Base-by-base conservation (phyloP, 2,797 vertebrate genomes). In the Eupleurogrammus muticus region DNA sequence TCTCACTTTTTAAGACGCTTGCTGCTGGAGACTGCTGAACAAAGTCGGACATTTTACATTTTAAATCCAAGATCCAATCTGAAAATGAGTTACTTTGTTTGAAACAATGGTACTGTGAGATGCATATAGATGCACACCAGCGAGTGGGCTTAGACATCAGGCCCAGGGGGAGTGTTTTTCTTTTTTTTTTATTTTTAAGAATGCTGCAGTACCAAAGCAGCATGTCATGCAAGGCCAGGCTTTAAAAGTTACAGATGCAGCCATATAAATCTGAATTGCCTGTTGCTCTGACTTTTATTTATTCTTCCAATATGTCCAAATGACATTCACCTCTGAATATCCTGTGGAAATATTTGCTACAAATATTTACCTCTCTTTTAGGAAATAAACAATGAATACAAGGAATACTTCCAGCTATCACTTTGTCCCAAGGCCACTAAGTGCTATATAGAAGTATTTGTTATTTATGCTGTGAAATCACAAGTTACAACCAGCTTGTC, bases 401-500 rank as follows among this genome's bases (percentile, higher is more conserved):
- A 76, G 19, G 59, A 49, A 65, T 49, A 80, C 65, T 75, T 73
- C 73, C 70, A 78, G 64, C 67, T 24, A 32, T 79, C 71, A 32
- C 20, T 58, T 54, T 63, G 54, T 84, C 60, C 67, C 47, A 79
- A 80, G 80, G 66, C 55, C 35, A 52, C 47, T 28, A 44, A 63
- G 57, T 47, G 59, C 48, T 60, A 48, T 34, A 9, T 58, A 2
- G 36, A 56, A 34, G 28, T 76, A 46, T 60, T 61, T 12, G 51
- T 63, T 42, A 62, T 85, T 84, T 72, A 86, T 88, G 86, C 87
- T 91, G 87, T 92, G 90, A 91, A 92, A 85, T 87, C 48, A 81
- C 23, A 69, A 80, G 71, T 71, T 58, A 57, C 36, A 58, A 70
- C 23, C 69, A 81, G 64, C 70, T 84, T 28, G 46, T 80, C 23